These are phyloP conservation scores for Ramazzottius varieornatus DNA, from an alignment of 2,888 invertebrate genomes.

Conservation along the genomic window DNA sequence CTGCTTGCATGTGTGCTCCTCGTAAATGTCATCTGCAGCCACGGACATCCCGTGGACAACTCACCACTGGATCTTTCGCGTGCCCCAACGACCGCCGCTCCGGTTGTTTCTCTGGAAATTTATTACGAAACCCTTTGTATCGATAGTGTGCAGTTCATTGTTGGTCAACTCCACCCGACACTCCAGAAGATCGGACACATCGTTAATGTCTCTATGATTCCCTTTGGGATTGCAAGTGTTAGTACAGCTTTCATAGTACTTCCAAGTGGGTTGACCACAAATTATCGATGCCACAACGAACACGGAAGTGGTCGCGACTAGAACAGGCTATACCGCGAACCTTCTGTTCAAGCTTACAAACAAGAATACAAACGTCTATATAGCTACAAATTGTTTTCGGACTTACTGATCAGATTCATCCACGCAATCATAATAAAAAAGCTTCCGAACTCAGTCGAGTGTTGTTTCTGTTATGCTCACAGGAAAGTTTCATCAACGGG, in stretches of 20 bases:
- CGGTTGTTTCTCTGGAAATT: slow-evolving; percentile 15
- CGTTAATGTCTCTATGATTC: slow-evolving; percentile 18
- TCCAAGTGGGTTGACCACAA: neutral
- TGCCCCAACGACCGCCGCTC: slow-evolving; percentile 6
- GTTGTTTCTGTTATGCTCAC: too few relatives aligned
- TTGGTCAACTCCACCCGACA: slow-evolving; percentile 14
- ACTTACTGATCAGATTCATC: too few relatives aligned
- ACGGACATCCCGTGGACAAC: neutral
- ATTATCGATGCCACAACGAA: too few relatives aligned
- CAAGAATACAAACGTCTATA: too few relatives aligned
- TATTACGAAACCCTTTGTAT: slow-evolving; percentile 22
- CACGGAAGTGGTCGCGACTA: too few relatives aligned
- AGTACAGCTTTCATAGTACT: slow-evolving; percentile 5
- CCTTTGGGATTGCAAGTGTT: slow-evolving; percentile 21
- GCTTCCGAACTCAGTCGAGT: too few relatives aligned
- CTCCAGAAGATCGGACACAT: slow-evolving; percentile 14
- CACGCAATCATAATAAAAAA: too few relatives aligned
- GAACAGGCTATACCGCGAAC: too few relatives aligned
- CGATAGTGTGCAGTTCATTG: slow-evolving; percentile 17
- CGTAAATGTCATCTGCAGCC: neutral
- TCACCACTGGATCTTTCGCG: too few relatives aligned
- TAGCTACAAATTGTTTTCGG: too few relatives aligned
- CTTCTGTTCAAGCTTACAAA: too few relatives aligned
- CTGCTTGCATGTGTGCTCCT: neutral
- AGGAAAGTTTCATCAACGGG: too few relatives aligned